Base-by-base conservation (phyloP, 1,140 invertebrate genomes). In the Eumeta japonica region DNA sequence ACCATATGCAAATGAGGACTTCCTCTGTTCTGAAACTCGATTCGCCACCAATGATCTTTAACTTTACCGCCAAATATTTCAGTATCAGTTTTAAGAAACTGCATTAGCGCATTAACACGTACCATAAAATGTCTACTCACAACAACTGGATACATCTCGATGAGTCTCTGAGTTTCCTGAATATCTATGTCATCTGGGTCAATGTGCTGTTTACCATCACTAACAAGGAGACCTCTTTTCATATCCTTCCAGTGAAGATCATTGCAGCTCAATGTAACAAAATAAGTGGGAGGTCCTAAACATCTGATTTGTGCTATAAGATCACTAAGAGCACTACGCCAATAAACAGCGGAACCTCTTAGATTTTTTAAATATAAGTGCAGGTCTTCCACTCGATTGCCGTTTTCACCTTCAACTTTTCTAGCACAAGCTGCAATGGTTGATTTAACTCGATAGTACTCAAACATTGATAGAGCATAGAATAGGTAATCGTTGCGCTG, bases 401-500 rank as follows among this genome's bases (percentile, higher is more conserved):
- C 52, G 12, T 52, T 43, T 48, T 56, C 44, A 29, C 49, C 48
- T 52, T 51, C 45, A 28, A 60, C 30, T 41, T 51, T 58, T 36
- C 47, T 58, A 27, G 46, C 32, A 35, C 54, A 57, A 24, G 51
- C 47, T 41, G 24, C 9, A 24, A 62, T 58, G 18, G 43, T 65
- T 27, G 32, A 37, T 48, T 58, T 51, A 11, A 52, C 42, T 44
- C 55, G 40, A 58, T 55, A 60, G 37, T 53, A 62, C 43, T 68
- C 54, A 39, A 64, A 47, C 14, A 61, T 27, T 12, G 60, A 73
- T 37, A 71, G 32, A 18, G 66, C 65, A 45, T 62, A 75, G 33
- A 75, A 72, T 2, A 73, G 48, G 45, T 73, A 73, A 30, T 63
- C 58, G 37, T 55, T 56, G 12, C 52, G 32, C 39, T 65, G 57